Evolutionary conservation across 1,140 invertebrate species (phyloP), one percentile per base, ranked within the genome.

Genomic region (Habropoda laboriosa): DNA sequence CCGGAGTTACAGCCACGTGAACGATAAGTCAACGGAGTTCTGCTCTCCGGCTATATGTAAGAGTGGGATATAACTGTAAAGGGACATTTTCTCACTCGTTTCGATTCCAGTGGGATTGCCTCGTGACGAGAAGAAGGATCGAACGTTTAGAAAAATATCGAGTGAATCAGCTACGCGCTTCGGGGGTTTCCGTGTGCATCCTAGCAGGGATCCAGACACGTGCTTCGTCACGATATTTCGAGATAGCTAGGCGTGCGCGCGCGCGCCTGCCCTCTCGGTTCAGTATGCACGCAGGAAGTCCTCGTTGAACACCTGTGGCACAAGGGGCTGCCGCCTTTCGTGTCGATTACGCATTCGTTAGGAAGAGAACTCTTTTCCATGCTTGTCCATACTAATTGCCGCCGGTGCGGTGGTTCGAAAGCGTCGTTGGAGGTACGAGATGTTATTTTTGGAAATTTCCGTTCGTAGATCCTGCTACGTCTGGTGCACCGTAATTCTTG

Each of bases 291-390:
- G 67, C 24, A 18, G 35, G 38, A 72, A 45, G 42, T 42, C 18
- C 7, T 1, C 35, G 63, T 6, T 6, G 55, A 47, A 58, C 64
- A 77, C 42, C 74, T 77, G 64, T 47, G 38, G 51, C 49, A 10
- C 18, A 8, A 58, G 38, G 12, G 35, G 40, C 10, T 13, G 35
- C n/a, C 35, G 30, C 24, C 8, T 24, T 7, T 21, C 24, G 40
- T 18, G 13, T 57, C 49, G n/a, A 67, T 76, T 45, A 35, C 63
- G 73, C 51, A 57, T 76, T 68, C 74, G 51, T 68, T 57, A 38
- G 8, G 21, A 40, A 10, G 35, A 10, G 30, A 21, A 16, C 40
- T 10, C 5, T 53, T 66, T 57, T 35, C 38, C 38, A 32, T 24
- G 2, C 1, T 32, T 35, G n/a, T 38, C 63, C 63, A 76, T 76